Base-by-base conservation (phyloP, 1,140 invertebrate genomes). In the Rhysida immarginata region DNA sequence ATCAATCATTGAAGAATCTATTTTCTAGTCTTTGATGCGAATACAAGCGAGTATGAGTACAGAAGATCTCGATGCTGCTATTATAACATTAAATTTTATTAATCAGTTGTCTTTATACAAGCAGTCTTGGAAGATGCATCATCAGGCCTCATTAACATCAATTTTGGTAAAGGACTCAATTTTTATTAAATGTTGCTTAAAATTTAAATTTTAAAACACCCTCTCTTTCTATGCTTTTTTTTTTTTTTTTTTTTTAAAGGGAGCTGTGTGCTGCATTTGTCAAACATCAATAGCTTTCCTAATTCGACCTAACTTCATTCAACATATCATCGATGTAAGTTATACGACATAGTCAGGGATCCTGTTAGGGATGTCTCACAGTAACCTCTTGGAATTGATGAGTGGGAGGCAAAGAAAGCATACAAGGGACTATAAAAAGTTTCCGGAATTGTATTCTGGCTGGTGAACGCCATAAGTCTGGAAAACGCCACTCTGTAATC, bases 321-420 rank as follows among this genome's bases (percentile, higher is more conserved):
- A 66, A 44, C 63, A 68, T 53, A 27, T 68, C 18, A 52, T 70
- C 25, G 67, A 69, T 65, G 68, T 69, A 62, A 63, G 62, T 35
- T n/a, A n/a, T n/a, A n/a, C n/a, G n/a, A n/a, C n/a, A n/a, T n/a
- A n/a, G n/a, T n/a, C n/a, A n/a, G n/a, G n/a, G n/a, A n/a, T n/a
- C n/a, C n/a, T n/a, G n/a, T n/a, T n/a, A n/a, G n/a, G n/a, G n/a
- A n/a, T n/a, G n/a, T n/a, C n/a, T n/a, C n/a, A n/a, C n/a, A n/a
- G n/a, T n/a, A n/a, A n/a, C n/a, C n/a, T n/a, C n/a, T n/a, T n/a
- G n/a, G n/a, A n/a, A n/a, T n/a, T n/a, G n/a, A n/a, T n/a, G n/a
- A n/a, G n/a, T n/a, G n/a, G n/a, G n/a, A n/a, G n/a, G n/a, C n/a
- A n/a, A n/a, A n/a, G n/a, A n/a, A n/a, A n/a, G n/a, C n/a, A n/a